Evolutionary conservation across 1,140 invertebrate genomes (phyloP).

Genomic region (Scaptomyza montana): DNA sequence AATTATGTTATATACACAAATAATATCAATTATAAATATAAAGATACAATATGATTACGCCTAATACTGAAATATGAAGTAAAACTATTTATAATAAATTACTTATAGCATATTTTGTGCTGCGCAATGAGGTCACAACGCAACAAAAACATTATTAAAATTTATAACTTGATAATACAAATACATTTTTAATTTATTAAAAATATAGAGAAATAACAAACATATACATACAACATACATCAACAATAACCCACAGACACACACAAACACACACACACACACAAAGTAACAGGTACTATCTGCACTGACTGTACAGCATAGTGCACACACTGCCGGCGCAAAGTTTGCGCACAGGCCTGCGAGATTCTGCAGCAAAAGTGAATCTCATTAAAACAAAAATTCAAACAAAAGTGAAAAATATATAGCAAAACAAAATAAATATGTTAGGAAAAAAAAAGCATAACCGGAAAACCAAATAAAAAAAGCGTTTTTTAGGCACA

Average conservation of each 20-base stretch:
- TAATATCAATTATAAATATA: not conserved
- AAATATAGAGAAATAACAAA: slow-evolving; percentile 66
- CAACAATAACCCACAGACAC: slow-evolving; percentile 29
- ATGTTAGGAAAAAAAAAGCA: slow-evolving; percentile 31
- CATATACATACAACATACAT: slow-evolving; percentile 30
- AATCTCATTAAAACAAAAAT: slow-evolving; percentile 13
- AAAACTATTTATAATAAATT: slow-evolving; percentile 51
- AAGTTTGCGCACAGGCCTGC: slow-evolving; percentile 26
- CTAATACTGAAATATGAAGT: slow-evolving; percentile 34
- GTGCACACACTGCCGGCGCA: slow-evolving; percentile 52
- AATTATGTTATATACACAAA: no score
- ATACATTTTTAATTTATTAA: slow-evolving; percentile 56
- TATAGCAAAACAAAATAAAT: slow-evolving; percentile 3
- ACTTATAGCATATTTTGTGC: slow-evolving; percentile 77
- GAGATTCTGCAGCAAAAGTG: not conserved
- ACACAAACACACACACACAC: slow-evolving; percentile 7
- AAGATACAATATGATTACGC: slow-evolving; percentile 38
- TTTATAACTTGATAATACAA: slow-evolving; percentile 21
- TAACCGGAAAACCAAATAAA: slow-evolving; percentile 38
- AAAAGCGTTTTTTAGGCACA: slow-evolving; percentile 75
- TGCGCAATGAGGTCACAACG: slow-evolving; percentile 80
- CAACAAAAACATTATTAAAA: slow-evolving; percentile 55
- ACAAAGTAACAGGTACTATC: no score
- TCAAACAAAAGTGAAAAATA: slow-evolving; percentile 18
- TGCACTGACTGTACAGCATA: slow-evolving; percentile 11